These are phyloP conservation scores for Hydropotes inermis DNA, from an alignment of 2,113 vertebrate species.

Conservation along the genomic window DNA sequence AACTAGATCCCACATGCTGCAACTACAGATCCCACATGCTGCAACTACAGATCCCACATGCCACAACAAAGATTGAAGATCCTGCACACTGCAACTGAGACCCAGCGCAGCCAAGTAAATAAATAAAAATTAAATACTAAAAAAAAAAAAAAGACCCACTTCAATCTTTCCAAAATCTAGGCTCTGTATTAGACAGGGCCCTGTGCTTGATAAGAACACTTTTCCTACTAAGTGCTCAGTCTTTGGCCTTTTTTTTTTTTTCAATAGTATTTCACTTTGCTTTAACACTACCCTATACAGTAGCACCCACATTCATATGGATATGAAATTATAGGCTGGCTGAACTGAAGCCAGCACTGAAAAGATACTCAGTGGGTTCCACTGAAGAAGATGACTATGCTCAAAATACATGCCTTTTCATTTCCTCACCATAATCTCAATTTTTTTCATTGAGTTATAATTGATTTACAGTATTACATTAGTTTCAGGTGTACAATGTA, in stretches of 20 bases:
- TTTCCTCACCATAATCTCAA: background rate
- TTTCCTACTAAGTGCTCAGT: background rate
- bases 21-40: background rate
- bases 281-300: background rate
- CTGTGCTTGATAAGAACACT: background rate
- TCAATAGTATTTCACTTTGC: background rate
- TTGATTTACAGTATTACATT: background rate
- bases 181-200: background rate
- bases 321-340: background rate
- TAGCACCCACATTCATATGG: too few species aligned
- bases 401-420: background rate
- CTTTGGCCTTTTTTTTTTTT: background rate
- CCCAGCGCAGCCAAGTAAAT: background rate
- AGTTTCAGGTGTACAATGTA: background rate
- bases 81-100: rapidly evolving
- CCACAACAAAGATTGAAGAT: background rate
- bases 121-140: background rate
- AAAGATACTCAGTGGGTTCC: background rate
- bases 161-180: background rate
- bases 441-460: background rate
- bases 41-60: background rate
- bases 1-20: background rate
- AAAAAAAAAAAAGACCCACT: background rate
- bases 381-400: background rate
- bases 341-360: background rate